These are phyloP conservation scores for Mesorhabditis sp. DNA, from an alignment of 2,888 invertebrate species.

Conservation along the genomic window DNA sequence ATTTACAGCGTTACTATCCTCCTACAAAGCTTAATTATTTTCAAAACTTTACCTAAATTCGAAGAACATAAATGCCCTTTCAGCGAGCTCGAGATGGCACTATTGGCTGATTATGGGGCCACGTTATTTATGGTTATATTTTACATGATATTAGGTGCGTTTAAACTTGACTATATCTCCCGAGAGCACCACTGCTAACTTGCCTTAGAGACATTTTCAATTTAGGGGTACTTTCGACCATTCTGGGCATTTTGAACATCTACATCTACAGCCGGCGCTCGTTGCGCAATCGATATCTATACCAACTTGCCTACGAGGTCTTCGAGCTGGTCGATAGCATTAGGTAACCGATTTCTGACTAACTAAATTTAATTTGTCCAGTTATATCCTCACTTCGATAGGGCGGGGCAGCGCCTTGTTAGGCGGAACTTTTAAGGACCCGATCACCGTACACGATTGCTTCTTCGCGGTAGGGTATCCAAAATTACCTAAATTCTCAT, in stretches of 20 bases:
- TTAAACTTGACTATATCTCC: background rate
- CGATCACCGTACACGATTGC: slow-evolving; percentile 18
- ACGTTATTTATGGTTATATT: slow-evolving; percentile 1
- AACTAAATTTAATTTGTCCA: background rate
- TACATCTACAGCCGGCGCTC: background rate
- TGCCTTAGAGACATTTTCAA: background rate
- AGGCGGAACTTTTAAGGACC: slow-evolving; percentile 13
- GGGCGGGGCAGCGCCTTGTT: slow-evolving; percentile 19
- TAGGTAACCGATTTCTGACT: background rate
- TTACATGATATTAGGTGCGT: slow-evolving; percentile 1
- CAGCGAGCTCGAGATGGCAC: background rate
- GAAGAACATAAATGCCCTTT: no score
- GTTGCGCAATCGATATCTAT: background rate
- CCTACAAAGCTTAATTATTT: no score
- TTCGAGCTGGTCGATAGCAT: slow-evolving; percentile 6
- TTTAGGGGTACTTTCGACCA: background rate
- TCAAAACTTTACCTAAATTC: no score
- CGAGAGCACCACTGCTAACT: no score
- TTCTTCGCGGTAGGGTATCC: slow-evolving; percentile 14
- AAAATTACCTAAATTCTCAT: background rate
- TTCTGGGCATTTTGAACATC: background rate
- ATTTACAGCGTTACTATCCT: no score
- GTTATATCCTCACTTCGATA: slow-evolving; percentile 13
- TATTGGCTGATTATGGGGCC: slow-evolving; percentile 1
- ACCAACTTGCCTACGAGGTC: background rate